Conservation (phyloP, 2,888 invertebrate species). For the Osmoderma eremita region DNA sequence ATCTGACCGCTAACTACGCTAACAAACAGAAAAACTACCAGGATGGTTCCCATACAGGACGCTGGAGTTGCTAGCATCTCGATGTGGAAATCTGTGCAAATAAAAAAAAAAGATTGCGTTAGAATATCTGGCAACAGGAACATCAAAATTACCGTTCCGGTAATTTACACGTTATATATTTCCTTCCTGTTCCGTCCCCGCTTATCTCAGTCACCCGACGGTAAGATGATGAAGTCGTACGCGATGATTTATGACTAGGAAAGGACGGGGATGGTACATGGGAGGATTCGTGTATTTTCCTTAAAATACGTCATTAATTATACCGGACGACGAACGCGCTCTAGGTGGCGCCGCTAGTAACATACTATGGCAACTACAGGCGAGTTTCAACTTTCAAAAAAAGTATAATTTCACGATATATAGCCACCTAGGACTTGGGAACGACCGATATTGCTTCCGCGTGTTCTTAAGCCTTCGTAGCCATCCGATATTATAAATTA, state of each 20-base stretch:
- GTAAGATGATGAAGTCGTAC: slow-evolving; percentile 12
- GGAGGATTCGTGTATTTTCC: not conserved
- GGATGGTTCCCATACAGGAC: slow-evolving; percentile 25
- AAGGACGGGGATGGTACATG: not conserved
- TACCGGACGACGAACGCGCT: not conserved
- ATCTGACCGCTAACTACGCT: slow-evolving; percentile 33
- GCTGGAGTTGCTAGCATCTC: slow-evolving; percentile 31
- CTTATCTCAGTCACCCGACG: not conserved
- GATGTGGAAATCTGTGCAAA: not conserved
- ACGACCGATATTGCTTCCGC: not conserved
- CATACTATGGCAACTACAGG: not conserved
- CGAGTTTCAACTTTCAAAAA: not conserved
- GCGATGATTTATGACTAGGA: slow-evolving; percentile 8
- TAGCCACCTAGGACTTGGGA: not conserved
- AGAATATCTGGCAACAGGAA: no score
- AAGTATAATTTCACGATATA: not conserved
- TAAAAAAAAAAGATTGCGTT: not conserved
- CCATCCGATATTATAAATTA: slow-evolving; percentile 7
- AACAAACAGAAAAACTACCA: slow-evolving; percentile 2
- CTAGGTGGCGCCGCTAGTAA: not conserved
- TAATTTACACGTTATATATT: not conserved
- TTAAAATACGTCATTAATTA: slow-evolving; percentile 16
- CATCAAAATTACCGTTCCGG: no score
- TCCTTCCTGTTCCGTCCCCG: not conserved
- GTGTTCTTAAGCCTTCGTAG: no score